Evolutionary conservation across 2,797 vertebrate genomes (phyloP), one percentile per base, ranked within the genome.

Genomic region (Benthosema pterotum): DNA sequence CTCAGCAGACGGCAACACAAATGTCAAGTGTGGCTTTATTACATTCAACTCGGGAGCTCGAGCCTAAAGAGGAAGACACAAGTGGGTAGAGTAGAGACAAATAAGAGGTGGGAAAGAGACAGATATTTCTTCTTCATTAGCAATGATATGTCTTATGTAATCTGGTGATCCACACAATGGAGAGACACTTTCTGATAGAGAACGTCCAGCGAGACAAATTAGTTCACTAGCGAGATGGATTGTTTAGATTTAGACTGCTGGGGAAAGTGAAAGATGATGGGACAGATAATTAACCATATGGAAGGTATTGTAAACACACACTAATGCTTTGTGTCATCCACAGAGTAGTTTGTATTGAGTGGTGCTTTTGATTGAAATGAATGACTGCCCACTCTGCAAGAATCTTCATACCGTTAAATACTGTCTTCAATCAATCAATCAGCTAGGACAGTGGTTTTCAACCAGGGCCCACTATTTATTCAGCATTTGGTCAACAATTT

Each of bases 111-210:
- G 46, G 66, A 52, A 71, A 74, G 74, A 52, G 74, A 75, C 22
- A 17, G 63, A 80, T 83, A 86, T 87, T 89, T 84, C 89, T 89
- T 84, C 89, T 87, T 9, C 76, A 78, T 84, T 84, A 83, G 67
- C 75, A 80, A 82, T 83, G 79, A 87, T 88, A 81, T 84, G 63
- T 79, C 80, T 90, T 89, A 82, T 85, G 74, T 88, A 85, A 88
- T 38, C 32, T 6, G 8, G 28, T 83, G 79, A 83, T 60, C 74
- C 69, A 70, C 79, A 79, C 80, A 83, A 83, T 77, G 78, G 78
- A 84, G 78, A 78, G 32, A 38, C 11, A 8, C 74, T 60, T 19
- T 71, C 77, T 77, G 74, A 57, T 72, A 83, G 76, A 73, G 63
- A 75, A 56, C 72, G 70, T 61, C 65, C 56, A 74, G 74, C 72